Evolutionary conservation across 2,113 vertebrate genomes (phyloP).

Genomic region (Thermophis baileyi): DNA sequence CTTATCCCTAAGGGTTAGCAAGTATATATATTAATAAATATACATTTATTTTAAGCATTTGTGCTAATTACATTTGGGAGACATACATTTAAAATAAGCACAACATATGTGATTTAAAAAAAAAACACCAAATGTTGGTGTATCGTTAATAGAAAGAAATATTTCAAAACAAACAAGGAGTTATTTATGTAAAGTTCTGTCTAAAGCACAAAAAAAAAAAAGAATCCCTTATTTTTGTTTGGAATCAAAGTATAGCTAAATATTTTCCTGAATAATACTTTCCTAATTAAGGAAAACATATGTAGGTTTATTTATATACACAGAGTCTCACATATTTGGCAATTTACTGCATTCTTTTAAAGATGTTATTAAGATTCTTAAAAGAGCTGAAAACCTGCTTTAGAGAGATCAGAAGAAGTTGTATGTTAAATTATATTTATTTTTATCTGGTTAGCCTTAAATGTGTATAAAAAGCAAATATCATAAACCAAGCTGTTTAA

Average conservation of each 20-base stretch:
- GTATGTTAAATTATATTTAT: background rate
- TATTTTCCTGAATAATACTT: background rate
- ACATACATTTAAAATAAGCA: background rate
- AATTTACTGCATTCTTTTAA: background rate
- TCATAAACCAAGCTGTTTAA: background rate
- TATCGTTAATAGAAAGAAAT: background rate
- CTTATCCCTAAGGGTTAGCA: background rate
- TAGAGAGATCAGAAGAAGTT: background rate
- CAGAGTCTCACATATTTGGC: background rate
- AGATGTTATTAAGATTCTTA: background rate
- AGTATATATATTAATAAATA: conserved; percentile 8
- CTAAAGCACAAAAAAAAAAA: background rate
- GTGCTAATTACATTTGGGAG: background rate
- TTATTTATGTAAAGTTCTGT: background rate
- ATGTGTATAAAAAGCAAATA: background rate
- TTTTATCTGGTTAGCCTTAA: background rate
- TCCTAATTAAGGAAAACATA: background rate
- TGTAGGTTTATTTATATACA: background rate
- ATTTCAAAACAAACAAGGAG: background rate
- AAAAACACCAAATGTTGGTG: background rate
- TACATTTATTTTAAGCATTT: fast-evolving
- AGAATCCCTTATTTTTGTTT: conserved; percentile 13
- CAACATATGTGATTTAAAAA: background rate
- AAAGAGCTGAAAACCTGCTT: background rate
- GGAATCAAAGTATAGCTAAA: conserved; percentile 19